Evolutionary conservation across 2,113 vertebrate genomes (phyloP).

Genomic region (Pelusios castaneus): DNA sequence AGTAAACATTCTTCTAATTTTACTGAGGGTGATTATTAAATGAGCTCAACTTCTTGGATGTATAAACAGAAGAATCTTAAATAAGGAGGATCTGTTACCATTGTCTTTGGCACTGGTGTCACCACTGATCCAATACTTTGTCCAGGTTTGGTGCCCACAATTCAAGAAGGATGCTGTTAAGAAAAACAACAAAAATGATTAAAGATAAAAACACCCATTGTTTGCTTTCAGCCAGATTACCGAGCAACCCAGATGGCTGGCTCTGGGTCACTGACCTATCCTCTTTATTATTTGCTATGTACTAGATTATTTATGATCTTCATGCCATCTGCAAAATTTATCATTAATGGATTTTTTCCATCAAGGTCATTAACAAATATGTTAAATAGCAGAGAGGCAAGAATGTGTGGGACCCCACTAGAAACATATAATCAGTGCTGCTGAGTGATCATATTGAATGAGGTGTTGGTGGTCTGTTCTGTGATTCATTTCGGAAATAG

Average conservation of each 20-base stretch:
- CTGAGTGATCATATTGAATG: not conserved
- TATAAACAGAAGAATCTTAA: too few relatives aligned
- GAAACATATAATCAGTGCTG: not conserved
- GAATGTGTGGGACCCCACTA: not conserved
- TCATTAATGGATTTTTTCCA: not conserved
- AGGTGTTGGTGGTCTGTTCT: not conserved
- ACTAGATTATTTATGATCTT: not conserved
- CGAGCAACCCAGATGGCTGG: not conserved
- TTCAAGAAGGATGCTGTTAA: too few relatives aligned
- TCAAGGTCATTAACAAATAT: not conserved
- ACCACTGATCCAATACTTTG: too few relatives aligned
- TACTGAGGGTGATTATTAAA: not conserved
- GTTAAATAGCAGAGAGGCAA: not conserved
- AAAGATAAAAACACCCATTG: not conserved
- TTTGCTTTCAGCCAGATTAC: not conserved
- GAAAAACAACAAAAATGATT: too few relatives aligned
- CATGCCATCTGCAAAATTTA: not conserved
- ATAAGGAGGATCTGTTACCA: too few relatives aligned
- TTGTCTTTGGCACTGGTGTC: too few relatives aligned
- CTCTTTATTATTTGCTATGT: not conserved
- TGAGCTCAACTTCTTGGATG: not conserved
- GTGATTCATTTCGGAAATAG: not conserved
- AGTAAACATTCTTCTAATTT: accelerated
- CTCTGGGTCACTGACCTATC: not conserved
- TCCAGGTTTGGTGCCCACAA: too few relatives aligned